Conservation (phyloP, 2,888 invertebrate species). For the Temnothorax rugatulus region DNA sequence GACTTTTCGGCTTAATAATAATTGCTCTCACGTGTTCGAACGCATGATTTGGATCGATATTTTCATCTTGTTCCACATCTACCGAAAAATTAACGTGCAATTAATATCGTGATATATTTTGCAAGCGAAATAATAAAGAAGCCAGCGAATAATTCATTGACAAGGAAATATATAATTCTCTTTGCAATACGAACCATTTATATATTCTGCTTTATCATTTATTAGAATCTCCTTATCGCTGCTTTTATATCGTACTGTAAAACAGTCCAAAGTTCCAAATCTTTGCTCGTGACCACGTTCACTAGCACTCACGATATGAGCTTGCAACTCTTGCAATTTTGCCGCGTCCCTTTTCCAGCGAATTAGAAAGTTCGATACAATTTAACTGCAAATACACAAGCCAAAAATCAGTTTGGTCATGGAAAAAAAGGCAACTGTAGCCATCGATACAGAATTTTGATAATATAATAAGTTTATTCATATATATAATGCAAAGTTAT, state of each 20-base stretch:
- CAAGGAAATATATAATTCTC: not conserved
- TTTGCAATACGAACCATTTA: conserved; percentile 18
- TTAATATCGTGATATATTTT: not conserved
- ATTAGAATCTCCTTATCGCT: conserved; percentile 75
- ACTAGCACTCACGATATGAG: conserved; percentile 75
- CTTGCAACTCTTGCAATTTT: conserved; percentile 88
- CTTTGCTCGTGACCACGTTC: conserved; percentile 79
- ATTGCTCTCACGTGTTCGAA: conserved; percentile 82
- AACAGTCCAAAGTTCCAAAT: conserved; percentile 79
- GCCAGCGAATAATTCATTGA: not conserved
- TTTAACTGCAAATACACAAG: conserved; percentile 84
- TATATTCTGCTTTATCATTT: not conserved
- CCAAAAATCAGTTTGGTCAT: not conserved
- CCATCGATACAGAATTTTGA: conserved; percentile 89
- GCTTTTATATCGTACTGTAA: conserved; percentile 78
- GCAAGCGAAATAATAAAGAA: not conserved
- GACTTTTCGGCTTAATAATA: conserved; percentile 80
- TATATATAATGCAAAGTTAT: too few species aligned
- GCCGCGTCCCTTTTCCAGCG: conserved; percentile 88
- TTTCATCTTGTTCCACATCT: conserved; percentile 64
- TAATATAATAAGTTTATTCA: too few species aligned
- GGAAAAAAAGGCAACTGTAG: conserved; percentile 88
- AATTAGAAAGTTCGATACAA: conserved; percentile 88
- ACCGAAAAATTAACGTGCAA: not conserved
- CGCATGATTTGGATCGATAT: conserved; percentile 71